Percentiles rank a stretch among this genome's conserved stretches.
phyloP scores from a whole-genome alignment of 2,113 vertebrate species.

The Holacanthus passer region DNA sequence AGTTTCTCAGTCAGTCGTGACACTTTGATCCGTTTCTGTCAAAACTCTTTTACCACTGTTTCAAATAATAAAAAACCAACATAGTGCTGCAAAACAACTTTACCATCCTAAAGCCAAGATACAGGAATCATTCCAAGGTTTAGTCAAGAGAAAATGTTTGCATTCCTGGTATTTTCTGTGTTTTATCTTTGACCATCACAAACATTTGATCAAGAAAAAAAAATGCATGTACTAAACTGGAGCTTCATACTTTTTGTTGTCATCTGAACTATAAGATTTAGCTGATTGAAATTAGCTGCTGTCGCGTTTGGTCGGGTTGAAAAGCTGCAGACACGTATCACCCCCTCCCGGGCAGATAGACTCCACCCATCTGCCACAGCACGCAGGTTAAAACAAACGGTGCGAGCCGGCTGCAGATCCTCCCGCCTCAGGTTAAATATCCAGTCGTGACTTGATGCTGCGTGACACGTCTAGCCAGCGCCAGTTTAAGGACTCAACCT shows the following conservation, averaged over 20 bases:
- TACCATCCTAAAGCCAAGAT: too few relatives aligned
- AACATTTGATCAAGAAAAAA: neutral
- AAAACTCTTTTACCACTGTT: too few relatives aligned
- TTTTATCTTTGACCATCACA: neutral
- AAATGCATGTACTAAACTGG: too few relatives aligned
- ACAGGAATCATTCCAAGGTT: neutral
- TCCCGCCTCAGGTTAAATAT: constrained; percentile 63
- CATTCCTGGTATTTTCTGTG: neutral
- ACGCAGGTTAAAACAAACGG: constrained; percentile 64
- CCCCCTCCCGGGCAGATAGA: neutral
- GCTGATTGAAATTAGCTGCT: constrained; percentile 33
- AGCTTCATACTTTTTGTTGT: neutral
- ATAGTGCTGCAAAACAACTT: too few relatives aligned
- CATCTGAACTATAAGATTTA: neutral
- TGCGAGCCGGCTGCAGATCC: constrained; percentile 21
- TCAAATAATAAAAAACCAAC: too few relatives aligned
- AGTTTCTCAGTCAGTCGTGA: neutral
- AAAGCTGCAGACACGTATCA: neutral
- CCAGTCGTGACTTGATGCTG: constrained; percentile 63
- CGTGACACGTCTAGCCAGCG: constrained; percentile 66
- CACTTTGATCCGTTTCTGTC: constrained; percentile 25
- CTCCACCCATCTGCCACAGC: constrained; percentile 32
- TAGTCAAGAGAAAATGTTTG: neutral
- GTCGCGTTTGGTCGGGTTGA: neutral
- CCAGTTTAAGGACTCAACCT: constrained; percentile 69